Percentiles rank a stretch among this genome's conserved stretches.
phyloP scores from a whole-genome alignment of 1,140 invertebrate genomes.

The Pseudomyrmex pallidus region DNA sequence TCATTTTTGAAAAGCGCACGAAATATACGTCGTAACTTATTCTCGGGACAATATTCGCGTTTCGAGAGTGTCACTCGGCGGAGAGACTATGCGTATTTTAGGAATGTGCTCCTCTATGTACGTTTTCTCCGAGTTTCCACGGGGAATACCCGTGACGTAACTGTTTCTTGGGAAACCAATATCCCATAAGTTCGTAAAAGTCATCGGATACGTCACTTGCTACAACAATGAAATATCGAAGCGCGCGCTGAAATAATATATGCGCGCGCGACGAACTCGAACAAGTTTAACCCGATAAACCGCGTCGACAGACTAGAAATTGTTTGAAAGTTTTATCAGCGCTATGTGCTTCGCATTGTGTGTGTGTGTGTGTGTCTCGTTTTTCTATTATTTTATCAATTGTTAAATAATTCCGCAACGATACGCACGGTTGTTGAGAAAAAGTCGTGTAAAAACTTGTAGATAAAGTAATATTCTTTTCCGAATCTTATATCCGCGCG shows the following conservation, averaged over 20 bases:
- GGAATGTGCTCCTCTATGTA: background rate
- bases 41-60: constrained; percentile 37
- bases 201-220: constrained; percentile 43
- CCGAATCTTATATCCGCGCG: background rate
- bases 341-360: background rate
- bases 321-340: background rate
- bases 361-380: background rate
- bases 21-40: constrained; percentile 49
- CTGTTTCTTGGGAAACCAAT: constrained; percentile 43
- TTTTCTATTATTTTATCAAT: background rate
- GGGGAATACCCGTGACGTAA: constrained; percentile 22
- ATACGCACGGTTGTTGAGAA: too few species aligned
- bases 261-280: background rate
- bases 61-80: constrained; percentile 40
- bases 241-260: background rate
- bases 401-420: background rate
- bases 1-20: constrained; percentile 38
- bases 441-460: background rate
- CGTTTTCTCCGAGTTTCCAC: constrained; percentile 2
- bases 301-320: background rate
- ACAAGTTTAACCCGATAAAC: background rate
- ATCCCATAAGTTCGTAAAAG: constrained; percentile 41
- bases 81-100: constrained; percentile 51
- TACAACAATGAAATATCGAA: constrained; percentile 29
- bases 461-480: background rate